phyloP scores from a whole-genome alignment of 2,888 invertebrate genomes.

The Germaria angustata region DNA sequence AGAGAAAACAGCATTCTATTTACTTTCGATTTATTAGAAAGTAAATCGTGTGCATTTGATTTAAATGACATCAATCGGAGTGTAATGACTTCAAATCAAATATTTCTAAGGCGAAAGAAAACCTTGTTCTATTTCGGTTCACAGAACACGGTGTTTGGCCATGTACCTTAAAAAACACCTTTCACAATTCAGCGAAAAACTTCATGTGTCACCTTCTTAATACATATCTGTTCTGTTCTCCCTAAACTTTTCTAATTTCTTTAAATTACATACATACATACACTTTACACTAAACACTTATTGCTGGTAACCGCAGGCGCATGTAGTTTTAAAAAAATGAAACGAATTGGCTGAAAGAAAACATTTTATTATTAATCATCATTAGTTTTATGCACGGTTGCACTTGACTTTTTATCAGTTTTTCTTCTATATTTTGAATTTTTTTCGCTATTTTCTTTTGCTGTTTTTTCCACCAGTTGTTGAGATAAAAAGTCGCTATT shows the following conservation, averaged over 20 bases:
- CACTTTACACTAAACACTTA: constrained; percentile 22
- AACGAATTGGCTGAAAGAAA: constrained; percentile 33
- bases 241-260: not conserved
- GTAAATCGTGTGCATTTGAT: too few species aligned
- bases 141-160: too few species aligned
- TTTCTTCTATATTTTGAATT: constrained; percentile 29
- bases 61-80: too few species aligned
- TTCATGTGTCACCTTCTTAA: not conserved
- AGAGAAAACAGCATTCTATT: too few species aligned
- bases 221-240: not conserved
- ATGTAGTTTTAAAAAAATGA: constrained; percentile 15
- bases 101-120: too few species aligned
- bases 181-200: not conserved
- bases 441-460: constrained; percentile 1
- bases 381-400: constrained; percentile 60
- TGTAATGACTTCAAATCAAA: too few species aligned
- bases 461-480: constrained; percentile 4
- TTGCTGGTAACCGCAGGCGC: not conserved
- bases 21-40: too few species aligned
- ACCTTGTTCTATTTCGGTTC: not conserved
- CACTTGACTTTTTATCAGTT: constrained; percentile 56
- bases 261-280: not conserved
- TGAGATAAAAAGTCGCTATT: constrained; percentile 24
- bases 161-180: not conserved
- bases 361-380: constrained; percentile 48